phyloP scores from a whole-genome alignment of 2,113 vertebrate species.

The Rallus limicola region DNA sequence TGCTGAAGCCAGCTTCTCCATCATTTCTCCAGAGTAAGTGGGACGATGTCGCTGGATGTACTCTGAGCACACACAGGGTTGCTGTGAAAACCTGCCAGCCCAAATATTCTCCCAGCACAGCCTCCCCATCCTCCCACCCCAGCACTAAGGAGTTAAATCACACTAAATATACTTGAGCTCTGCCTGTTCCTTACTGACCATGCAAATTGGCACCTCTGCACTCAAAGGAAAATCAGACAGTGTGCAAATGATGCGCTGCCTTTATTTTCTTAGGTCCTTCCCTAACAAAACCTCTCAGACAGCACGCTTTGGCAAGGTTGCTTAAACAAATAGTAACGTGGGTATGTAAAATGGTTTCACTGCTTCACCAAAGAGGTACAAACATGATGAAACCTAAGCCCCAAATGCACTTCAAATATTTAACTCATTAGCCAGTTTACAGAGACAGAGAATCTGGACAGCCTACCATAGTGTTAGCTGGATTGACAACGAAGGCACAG shows the following conservation, averaged over 20 bases:
- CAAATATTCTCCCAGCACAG: neutral
- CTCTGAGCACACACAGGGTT: rapidly evolving
- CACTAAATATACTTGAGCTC: neutral
- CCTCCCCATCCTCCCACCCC: neutral
- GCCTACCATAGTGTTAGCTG: neutral
- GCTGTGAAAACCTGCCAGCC: neutral
- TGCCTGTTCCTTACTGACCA: neutral
- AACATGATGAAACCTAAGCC: neutral
- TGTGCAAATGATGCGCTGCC: neutral
- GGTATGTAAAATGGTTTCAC: neutral
- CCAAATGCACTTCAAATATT: neutral
- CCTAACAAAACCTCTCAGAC: neutral
- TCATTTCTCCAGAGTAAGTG: neutral
- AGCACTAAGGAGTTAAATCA: neutral
- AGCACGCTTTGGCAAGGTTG: neutral
- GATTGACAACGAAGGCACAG: neutral
- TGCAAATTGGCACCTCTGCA: neutral
- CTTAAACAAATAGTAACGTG: neutral
- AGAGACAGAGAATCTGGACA: neutral
- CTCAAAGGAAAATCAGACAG: neutral
- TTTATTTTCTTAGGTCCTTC: conserved; percentile 26
- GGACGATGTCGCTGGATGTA: neutral
- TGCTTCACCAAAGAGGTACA: neutral
- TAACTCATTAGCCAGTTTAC: neutral
- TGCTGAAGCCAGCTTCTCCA: neutral